These are phyloP conservation scores for Sepiola atlantica DNA, from an alignment of 2,888 invertebrate genomes.

Conservation along the genomic window DNA sequence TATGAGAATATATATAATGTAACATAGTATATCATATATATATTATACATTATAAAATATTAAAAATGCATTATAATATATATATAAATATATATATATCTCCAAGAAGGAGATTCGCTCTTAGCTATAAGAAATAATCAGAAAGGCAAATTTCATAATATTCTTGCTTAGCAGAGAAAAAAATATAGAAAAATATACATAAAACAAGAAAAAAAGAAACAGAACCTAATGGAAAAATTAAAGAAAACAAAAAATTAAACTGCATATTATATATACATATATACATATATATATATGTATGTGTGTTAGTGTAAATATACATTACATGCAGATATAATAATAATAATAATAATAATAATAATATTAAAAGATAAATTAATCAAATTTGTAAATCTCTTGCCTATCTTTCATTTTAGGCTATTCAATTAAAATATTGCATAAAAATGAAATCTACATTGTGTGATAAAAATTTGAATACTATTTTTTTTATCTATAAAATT, in stretches of 20 bases:
- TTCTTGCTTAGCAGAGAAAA: background rate
- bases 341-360: slow-evolving; percentile 2
- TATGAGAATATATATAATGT: no score
- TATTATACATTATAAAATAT: no score
- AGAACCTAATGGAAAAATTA: background rate
- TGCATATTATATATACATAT: background rate
- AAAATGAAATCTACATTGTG: background rate
- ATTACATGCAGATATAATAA: background rate
- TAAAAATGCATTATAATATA: no score
- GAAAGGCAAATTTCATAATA: slow-evolving; percentile 35
- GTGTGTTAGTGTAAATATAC: background rate
- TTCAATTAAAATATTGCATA: background rate
- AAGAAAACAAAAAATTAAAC: background rate
- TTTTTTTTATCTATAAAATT: background rate
- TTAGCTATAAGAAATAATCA: slow-evolving; percentile 37
- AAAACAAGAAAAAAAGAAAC: background rate
- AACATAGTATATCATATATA: no score
- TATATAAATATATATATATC: no score
- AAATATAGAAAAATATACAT: background rate
- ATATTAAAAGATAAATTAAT: background rate
- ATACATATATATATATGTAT: no score
- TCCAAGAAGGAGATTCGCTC: background rate
- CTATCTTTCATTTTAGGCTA: background rate
- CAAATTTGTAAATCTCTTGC: slow-evolving; percentile 3
- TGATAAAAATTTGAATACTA: no score